A percentile compares a stretch with the other conserved stretches of the same genome.
These are phyloP conservation scores for Steinernema scapterisci DNA, from an alignment of 2,888 invertebrate species.

Conservation along the genomic window DNA sequence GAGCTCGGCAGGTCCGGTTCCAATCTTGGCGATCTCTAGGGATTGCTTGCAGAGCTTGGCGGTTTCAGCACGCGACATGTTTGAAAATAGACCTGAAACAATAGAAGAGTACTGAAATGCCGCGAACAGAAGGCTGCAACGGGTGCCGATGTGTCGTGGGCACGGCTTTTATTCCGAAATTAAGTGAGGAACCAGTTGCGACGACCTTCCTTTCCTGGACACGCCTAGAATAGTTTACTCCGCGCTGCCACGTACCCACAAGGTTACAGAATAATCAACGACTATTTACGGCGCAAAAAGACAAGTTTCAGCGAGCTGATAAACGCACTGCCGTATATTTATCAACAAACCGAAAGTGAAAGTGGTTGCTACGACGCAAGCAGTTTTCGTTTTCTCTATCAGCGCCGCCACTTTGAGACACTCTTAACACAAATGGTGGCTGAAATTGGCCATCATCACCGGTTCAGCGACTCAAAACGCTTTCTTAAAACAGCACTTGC, in stretches of 20 bases:
- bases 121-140: neutral
- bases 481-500: too few relatives aligned
- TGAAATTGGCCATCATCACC: too few relatives aligned
- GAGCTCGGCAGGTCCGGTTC: conserved; percentile 46
- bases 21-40: conserved; percentile 47
- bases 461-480: too few relatives aligned
- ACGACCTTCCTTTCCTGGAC: neutral
- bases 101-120: neutral
- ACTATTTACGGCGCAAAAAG: too few relatives aligned
- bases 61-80: conserved; percentile 41
- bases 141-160: neutral
- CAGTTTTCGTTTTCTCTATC: too few relatives aligned
- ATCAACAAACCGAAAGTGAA: too few relatives aligned
- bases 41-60: conserved; percentile 47
- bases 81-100: neutral
- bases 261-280: too few relatives aligned
- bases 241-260: neutral
- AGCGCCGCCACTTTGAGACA: too few relatives aligned
- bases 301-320: too few relatives aligned
- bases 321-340: too few relatives aligned
- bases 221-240: conserved; percentile 16
- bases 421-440: too few relatives aligned
- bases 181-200: neutral
- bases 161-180: conserved; percentile 10
- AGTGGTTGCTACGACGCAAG: too few relatives aligned